Evolutionary conservation across 2,888 invertebrate genomes (phyloP).

Genomic region (Heterodera filipjevi): DNA sequence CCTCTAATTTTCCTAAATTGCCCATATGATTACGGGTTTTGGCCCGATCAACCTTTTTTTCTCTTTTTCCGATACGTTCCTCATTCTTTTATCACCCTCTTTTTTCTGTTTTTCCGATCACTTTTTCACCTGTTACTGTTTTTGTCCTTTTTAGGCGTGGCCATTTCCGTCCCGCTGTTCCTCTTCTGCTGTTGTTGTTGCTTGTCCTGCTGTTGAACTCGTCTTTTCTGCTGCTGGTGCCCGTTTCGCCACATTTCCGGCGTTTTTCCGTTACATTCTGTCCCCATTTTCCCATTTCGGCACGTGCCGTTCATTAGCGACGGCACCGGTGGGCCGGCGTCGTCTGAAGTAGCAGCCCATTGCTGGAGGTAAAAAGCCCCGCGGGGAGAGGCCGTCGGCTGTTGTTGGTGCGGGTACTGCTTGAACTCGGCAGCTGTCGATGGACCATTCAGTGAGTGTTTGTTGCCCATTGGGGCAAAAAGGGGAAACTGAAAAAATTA

Average conservation of each 20-base stretch:
- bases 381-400: neutral
- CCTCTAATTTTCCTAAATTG: too few species aligned
- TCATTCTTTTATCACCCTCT: too few species aligned
- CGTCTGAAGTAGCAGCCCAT: neutral
- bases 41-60: too few species aligned
- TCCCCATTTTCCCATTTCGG: slow-evolving; percentile 2
- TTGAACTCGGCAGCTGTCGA: neutral
- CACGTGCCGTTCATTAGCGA: neutral
- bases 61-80: too few species aligned
- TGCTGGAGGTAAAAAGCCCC: slow-evolving; percentile 1
- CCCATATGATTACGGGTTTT: too few species aligned
- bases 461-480: neutral
- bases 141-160: neutral
- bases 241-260: neutral
- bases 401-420: neutral
- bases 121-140: neutral
- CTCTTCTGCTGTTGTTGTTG: neutral
- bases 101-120: neutral
- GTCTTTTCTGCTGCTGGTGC: neutral
- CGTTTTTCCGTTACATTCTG: neutral
- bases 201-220: too few species aligned
- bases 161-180: neutral
- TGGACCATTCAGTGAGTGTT: neutral
- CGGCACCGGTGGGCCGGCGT: neutral
- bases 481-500: neutral